phyloP scores from a whole-genome alignment of 2,113 vertebrate species.

The Brachyhypopomus gauderio region DNA sequence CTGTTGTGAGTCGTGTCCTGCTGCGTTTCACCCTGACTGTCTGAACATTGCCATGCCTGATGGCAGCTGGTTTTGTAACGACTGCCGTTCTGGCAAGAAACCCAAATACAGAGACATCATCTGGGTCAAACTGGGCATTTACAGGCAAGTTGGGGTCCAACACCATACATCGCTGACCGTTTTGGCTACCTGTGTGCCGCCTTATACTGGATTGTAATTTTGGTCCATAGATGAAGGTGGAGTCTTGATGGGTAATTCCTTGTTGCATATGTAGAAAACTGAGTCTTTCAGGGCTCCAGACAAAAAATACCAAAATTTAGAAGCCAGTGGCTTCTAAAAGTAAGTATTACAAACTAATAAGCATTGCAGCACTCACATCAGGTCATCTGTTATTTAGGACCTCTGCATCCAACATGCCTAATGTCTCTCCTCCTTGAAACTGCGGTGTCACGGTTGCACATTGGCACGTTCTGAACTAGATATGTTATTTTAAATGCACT shows the following conservation, averaged over 20 bases:
- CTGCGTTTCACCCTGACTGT: conserved; percentile 97
- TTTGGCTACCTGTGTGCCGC: background rate
- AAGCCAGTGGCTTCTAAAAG: too few relatives aligned
- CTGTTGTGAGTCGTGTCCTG: conserved; percentile 96
- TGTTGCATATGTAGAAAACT: too few relatives aligned
- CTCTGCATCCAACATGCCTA: too few relatives aligned
- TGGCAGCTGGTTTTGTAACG: conserved; percentile 98
- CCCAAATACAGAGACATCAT: conserved; percentile 93
- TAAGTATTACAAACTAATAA: too few relatives aligned
- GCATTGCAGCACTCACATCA: too few relatives aligned
- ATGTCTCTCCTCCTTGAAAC: too few relatives aligned
- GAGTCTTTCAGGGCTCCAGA: too few relatives aligned
- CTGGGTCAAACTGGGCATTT: conserved; percentile 98
- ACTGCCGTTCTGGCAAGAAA: conserved; percentile 93
- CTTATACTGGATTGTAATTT: background rate
- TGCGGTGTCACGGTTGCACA: too few relatives aligned
- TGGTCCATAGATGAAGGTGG: background rate
- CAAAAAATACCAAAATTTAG: too few relatives aligned
- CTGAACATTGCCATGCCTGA: conserved; percentile 96
- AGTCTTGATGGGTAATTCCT: background rate
- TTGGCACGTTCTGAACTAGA: too few relatives aligned
- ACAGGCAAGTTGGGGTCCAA: conserved; percentile 78
- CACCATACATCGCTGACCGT: background rate
- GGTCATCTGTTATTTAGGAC: too few relatives aligned
- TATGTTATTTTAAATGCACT: too few relatives aligned